Base-by-base conservation (phyloP, 2,888 invertebrate species). In the Girardia tigrina region DNA sequence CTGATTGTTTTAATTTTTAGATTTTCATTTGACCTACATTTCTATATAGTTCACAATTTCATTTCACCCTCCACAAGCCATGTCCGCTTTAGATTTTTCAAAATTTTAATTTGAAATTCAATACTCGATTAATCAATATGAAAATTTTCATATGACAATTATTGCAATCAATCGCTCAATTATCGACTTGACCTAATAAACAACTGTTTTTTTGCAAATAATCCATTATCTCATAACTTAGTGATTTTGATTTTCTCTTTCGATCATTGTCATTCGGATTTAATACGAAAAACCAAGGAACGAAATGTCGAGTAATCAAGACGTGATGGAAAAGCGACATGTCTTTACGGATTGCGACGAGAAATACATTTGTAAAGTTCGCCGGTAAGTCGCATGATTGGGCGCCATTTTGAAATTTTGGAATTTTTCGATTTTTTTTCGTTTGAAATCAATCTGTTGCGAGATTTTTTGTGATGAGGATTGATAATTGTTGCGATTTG, bases 251-350 rank as follows among this genome's bases (percentile, higher is more conserved):
- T 56, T 56, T 56, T n/a, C 23, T 23, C 23, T 56, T 56, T 56
- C n/a, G n/a, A 56, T 56, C 23, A n/a, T 56, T 56, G 56, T 56
- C 56, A 56, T 23, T 56, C 56, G 56, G 56, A 56, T n/a, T 56
- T 56, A 12, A 12, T 56, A 56, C 23, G 20, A 16, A 4, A 56
- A 12, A 12, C 23, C n/a, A 20, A 6, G 6, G 4, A 12, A 20
- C 56, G 36, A 72, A 29, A 72, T 72, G 73, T 72, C 73, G 16
- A 72, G 29, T 72, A 72, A 29, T 29, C 73, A 72, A 29, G 73
- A 72, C 23, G 36, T 42, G 1, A 72, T 72, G 28, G 73, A 72
- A 72, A 72, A 72, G 36, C 28, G 73, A 26, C 73, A 36, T 72
- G 73, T 36, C 26, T 72, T 72, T 42, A 29, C 73, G 29, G 73